A percentile compares a stretch with the other conserved stretches of the same genome.
Conservation (phyloP, 2,797 vertebrate genomes). For the Amphiprion clarkii region DNA sequence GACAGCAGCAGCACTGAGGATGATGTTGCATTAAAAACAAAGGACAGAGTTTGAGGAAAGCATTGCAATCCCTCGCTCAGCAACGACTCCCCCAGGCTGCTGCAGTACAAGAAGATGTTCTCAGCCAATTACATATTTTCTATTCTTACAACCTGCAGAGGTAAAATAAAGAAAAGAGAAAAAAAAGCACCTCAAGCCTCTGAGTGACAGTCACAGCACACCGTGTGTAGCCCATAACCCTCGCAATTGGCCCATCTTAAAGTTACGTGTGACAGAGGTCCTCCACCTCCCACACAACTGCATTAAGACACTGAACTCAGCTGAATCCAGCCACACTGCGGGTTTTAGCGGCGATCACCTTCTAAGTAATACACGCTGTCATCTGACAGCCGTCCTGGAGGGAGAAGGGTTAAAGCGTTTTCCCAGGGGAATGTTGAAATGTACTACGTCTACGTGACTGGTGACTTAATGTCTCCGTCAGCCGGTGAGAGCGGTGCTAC, state of each 20-base stretch:
- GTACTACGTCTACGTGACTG: constrained; percentile 77
- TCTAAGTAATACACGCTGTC: constrained; percentile 64
- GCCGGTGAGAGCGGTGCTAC: constrained; percentile 70
- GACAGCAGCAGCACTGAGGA: constrained; percentile 30
- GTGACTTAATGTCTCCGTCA: constrained; percentile 84
- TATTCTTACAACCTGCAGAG: constrained; percentile 28
- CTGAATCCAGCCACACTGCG: constrained; percentile 16
- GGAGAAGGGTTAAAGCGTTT: constrained; percentile 81
- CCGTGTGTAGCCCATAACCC: constrained; percentile 15
- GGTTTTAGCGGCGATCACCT: constrained; percentile 35
- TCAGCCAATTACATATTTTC: constrained; percentile 41
- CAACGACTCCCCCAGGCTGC: constrained; percentile 35
- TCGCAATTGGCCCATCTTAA: constrained; percentile 42
- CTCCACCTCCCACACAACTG: constrained; percentile 49
- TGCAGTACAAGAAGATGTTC: constrained; percentile 41
- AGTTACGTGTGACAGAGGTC: constrained; percentile 46
- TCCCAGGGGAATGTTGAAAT: constrained; percentile 77
- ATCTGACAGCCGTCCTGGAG: constrained; percentile 67
- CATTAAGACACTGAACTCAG: constrained; percentile 44
- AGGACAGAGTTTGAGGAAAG: constrained; percentile 33
- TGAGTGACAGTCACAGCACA: constrained; percentile 16
- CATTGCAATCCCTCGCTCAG: constrained; percentile 23
- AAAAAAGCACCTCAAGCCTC: constrained; percentile 4
- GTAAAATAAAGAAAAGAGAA: constrained; percentile 20
- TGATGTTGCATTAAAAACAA: constrained; percentile 58